Conservation (phyloP, 2,888 invertebrate genomes). For the Barypeithes pellucidus region DNA sequence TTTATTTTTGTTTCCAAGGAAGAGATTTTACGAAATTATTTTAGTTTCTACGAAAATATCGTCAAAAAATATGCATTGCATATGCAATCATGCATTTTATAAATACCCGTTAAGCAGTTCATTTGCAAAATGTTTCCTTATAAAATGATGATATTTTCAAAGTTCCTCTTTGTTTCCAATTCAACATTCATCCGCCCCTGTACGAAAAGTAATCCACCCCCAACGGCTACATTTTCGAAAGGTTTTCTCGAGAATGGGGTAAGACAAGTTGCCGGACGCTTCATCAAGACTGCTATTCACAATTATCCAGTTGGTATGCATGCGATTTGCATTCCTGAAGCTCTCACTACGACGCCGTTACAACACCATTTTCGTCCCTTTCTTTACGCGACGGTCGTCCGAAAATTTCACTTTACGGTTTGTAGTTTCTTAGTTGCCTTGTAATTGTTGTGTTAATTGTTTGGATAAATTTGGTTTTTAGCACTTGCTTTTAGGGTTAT, state of each 20-base stretch:
- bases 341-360: slow-evolving; percentile 46
- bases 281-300: slow-evolving; percentile 70
- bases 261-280: slow-evolving; percentile 66
- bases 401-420: slow-evolving; percentile 43
- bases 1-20: too few species aligned
- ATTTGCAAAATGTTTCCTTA: too few species aligned
- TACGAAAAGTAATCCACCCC: slow-evolving; percentile 16
- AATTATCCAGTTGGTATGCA: slow-evolving; percentile 67
- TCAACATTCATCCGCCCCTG: slow-evolving; percentile 14
- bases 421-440: slow-evolving; percentile 35
- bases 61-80: too few species aligned
- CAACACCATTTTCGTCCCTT: slow-evolving; percentile 47
- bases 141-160: too few species aligned
- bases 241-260: slow-evolving; percentile 26
- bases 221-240: slow-evolving; percentile 26
- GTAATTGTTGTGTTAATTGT: slow-evolving; percentile 51
- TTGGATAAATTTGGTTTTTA: slow-evolving; percentile 41
- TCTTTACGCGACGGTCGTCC: slow-evolving; percentile 47
- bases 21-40: too few species aligned
- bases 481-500: slow-evolving; percentile 21
- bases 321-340: slow-evolving; percentile 64
- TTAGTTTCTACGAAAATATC: too few species aligned
- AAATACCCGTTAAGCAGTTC: too few species aligned
- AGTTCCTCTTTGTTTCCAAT: too few species aligned
- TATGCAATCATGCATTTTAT: too few species aligned